Evolutionary conservation across 2,888 invertebrate species (phyloP), one percentile per base, ranked within the genome.

Genomic region (Carcina quercana): DNA sequence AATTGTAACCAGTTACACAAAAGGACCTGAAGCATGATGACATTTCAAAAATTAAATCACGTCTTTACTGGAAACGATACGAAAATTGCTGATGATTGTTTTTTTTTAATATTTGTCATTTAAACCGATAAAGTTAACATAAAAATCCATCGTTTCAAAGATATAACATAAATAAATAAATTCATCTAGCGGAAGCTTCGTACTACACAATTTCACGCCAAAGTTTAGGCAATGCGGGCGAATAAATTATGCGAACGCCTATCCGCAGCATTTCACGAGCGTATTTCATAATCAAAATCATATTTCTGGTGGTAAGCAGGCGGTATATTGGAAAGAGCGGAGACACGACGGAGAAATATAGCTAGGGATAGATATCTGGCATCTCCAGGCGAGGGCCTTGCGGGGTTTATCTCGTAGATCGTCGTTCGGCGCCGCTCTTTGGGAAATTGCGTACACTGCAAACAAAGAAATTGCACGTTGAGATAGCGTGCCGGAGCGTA

Each of bases 361-460:
- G 49, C 56, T 35, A 25, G 47, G n/a, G 38, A 44, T 45, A 59
- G 60, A 64, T 78, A 76, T 75, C 76, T 71, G 56, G 57, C 66
- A 72, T 72, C 73, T 67, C 45, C 55, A 61, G 58, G 53, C 53
- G 49, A 46, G 56, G 42, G 55, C 57, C 59, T 63, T 53, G 58
- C 53, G 55, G 53, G 63, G 61, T 66, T 75, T 75, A 74, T 76
- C 71, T 69, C 55, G 43, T 32, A 13, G 43, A 49, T 39, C 40
- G 49, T 42, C 53, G 45, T 48, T 52, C 58, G 53, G 52, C 53
- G 55, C 46, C 52, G 56, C 69, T 64, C 62, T 71, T 70, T 69
- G 60, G 69, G 74, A 73, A 73, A 75, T 75, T 72, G 74, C 72
- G 74, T 69, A 69, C 64, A 65, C 60, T 51, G 61, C 71, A 72